Evolutionary conservation across 2,797 vertebrate species (phyloP).

Genomic region (Neoniphon sammara): DNA sequence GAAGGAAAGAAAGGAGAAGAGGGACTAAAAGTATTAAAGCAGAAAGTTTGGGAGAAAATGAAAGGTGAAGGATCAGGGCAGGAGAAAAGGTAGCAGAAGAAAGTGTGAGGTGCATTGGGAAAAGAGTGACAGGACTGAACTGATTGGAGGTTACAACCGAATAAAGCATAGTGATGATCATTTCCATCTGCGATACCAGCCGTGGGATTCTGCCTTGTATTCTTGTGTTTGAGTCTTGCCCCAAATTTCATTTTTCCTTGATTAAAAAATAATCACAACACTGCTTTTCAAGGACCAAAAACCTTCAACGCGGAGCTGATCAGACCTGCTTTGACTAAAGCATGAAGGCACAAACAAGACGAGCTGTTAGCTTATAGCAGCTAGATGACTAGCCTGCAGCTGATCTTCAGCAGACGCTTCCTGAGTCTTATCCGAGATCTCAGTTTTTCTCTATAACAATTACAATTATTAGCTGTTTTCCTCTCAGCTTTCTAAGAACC

Average conservation of each 20-base stretch:
- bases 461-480: background rate
- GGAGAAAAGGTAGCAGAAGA: conserved; percentile 15
- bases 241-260: background rate
- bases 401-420: background rate
- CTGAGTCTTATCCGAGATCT: background rate
- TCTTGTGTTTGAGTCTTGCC: conserved; percentile 25
- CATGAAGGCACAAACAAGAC: background rate
- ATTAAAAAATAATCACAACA: too few relatives aligned
- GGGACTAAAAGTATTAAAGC: conserved; percentile 51
- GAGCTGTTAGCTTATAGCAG: conserved; percentile 13
- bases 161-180: conserved; percentile 28
- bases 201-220: conserved; percentile 14
- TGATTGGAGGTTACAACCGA: conserved; percentile 35
- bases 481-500: conserved; percentile 11
- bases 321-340: background rate
- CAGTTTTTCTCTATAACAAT: conserved; percentile 11
- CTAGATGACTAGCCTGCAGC: background rate
- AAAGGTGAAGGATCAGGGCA: conserved; percentile 51
- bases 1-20: conserved; percentile 33
- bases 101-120: conserved; percentile 21
- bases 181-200: conserved; percentile 22
- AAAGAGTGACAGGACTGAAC: conserved; percentile 31
- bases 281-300: background rate
- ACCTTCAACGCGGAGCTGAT: background rate
- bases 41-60: conserved; percentile 32